phyloP scores from a whole-genome alignment of 2,888 invertebrate genomes.

The Resseliella maxima region DNA sequence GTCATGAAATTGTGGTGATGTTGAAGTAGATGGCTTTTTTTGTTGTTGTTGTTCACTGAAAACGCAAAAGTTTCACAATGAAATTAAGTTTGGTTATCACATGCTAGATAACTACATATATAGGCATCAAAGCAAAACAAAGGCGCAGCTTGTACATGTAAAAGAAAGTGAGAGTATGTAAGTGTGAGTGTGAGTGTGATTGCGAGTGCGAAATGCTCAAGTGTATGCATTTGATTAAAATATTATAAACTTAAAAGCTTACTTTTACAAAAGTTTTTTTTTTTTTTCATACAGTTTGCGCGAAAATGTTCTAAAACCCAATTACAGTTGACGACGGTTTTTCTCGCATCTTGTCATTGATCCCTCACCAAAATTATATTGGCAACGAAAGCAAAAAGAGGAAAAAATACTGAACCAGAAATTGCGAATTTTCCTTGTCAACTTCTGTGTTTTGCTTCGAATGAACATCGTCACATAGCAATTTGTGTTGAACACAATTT shows the following conservation, averaged over 20 bases:
- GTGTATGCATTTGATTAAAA: conserved; percentile 52
- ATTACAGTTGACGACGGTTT: neutral
- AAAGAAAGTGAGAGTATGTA: neutral
- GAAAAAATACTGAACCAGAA: neutral
- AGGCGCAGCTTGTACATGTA: neutral
- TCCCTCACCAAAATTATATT: too few species aligned
- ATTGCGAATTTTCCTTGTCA: too few species aligned
- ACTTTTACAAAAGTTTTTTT: conserved; percentile 20
- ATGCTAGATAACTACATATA: neutral
- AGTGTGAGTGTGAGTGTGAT: too few species aligned
- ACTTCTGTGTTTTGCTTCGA: neutral
- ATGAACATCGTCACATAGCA: neutral
- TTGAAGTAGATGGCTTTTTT: conserved; percentile 40
- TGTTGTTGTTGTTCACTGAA: neutral
- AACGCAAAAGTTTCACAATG: conserved; percentile 9
- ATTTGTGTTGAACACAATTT: conserved; percentile 16
- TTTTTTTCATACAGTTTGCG: neutral
- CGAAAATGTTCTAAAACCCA: conserved; percentile 19
- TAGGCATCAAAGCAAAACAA: conserved; percentile 11
- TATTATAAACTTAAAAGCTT: conserved; percentile 43
- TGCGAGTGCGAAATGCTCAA: neutral
- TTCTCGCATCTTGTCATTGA: neutral
- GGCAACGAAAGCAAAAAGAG: neutral
- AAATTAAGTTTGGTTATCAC: conserved; percentile 51
- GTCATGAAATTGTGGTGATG: neutral